phyloP scores from a whole-genome alignment of 1,140 invertebrate species.

The Nasonia giraulti region DNA sequence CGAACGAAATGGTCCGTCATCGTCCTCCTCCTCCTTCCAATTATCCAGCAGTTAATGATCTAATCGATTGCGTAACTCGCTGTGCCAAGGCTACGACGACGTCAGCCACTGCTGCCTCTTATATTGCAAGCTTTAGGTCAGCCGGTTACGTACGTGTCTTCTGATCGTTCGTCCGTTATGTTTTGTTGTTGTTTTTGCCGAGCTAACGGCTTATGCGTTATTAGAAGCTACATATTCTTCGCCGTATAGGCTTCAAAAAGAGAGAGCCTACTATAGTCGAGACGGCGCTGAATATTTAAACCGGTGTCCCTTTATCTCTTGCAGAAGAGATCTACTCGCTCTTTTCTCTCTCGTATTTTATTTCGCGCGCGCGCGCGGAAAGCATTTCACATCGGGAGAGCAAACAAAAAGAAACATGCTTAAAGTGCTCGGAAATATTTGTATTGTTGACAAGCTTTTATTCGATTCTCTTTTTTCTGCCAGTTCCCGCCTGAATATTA shows the following conservation, averaged over 20 bases:
- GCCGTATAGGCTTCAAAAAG: neutral
- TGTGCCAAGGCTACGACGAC: neutral
- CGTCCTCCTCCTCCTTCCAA: slow-evolving; percentile 55
- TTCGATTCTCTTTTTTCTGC: neutral
- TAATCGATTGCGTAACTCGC: slow-evolving; percentile 58
- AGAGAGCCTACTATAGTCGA: neutral
- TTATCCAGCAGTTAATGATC: slow-evolving; percentile 63
- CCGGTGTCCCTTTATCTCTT: neutral
- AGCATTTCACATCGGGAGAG: neutral
- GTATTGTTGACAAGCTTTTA: neutral
- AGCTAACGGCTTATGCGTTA: too few species aligned
- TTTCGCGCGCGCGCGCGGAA: neutral
- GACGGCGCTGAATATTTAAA: neutral
- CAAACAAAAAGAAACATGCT: neutral
- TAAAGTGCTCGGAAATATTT: neutral
- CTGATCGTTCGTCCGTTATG: too few species aligned
- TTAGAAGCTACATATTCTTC: too few species aligned
- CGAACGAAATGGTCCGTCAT: slow-evolving; percentile 49
- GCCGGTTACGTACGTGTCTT: neutral
- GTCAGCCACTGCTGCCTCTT: slow-evolving; percentile 41
- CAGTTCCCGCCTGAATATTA: too few species aligned
- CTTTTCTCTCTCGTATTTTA: neutral
- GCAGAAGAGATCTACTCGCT: neutral
- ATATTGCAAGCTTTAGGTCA: slow-evolving; percentile 47
- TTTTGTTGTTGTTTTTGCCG: too few species aligned